Conservation (phyloP, 2,113 vertebrate genomes). For the Notothenia rossii region DNA sequence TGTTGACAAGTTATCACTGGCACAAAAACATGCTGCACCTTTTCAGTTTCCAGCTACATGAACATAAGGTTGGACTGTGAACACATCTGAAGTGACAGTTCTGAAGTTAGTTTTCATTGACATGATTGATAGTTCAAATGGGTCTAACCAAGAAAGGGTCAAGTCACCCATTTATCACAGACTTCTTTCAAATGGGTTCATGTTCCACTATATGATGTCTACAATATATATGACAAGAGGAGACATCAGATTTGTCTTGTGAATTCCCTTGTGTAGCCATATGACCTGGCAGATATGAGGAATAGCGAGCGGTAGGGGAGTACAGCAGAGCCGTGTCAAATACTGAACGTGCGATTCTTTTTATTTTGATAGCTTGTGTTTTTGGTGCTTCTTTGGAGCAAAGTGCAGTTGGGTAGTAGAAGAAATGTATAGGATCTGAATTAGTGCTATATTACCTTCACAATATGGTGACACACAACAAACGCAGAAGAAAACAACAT, state of each 20-base stretch:
- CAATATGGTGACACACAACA: conserved; percentile 44
- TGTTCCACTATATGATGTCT: conserved; percentile 31
- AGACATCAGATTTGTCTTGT: conserved; percentile 31
- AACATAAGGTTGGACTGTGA: conserved; percentile 31
- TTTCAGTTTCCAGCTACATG: conserved; percentile 38
- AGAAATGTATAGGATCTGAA: conserved; percentile 48
- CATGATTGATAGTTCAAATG: conserved; percentile 12
- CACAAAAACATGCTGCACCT: conserved; percentile 58
- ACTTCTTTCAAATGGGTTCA: conserved; percentile 30
- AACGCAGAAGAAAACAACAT: conserved; percentile 20
- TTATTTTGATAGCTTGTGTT: conserved; percentile 53
- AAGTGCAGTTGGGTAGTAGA: conserved; percentile 56
- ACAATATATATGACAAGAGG: conserved; percentile 38
- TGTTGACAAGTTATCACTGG: conserved; percentile 19
- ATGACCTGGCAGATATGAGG: conserved; percentile 32
- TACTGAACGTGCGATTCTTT: conserved; percentile 32
- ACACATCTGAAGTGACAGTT: conserved; percentile 1
- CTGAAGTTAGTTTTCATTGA: conserved; percentile 9
- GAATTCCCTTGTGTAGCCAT: conserved; percentile 45
- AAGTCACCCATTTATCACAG: conserved; percentile 24
- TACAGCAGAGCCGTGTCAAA: conserved; percentile 41
- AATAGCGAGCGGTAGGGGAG: conserved; percentile 39
- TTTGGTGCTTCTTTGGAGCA: conserved; percentile 45
- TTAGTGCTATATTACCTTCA: conserved; percentile 53
- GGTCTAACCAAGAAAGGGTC: conserved; percentile 27